A percentile compares a stretch with the other conserved stretches of the same genome.
These are phyloP conservation scores for Passer montanus DNA, from an alignment of 2,113 vertebrate species.

Conservation along the genomic window DNA sequence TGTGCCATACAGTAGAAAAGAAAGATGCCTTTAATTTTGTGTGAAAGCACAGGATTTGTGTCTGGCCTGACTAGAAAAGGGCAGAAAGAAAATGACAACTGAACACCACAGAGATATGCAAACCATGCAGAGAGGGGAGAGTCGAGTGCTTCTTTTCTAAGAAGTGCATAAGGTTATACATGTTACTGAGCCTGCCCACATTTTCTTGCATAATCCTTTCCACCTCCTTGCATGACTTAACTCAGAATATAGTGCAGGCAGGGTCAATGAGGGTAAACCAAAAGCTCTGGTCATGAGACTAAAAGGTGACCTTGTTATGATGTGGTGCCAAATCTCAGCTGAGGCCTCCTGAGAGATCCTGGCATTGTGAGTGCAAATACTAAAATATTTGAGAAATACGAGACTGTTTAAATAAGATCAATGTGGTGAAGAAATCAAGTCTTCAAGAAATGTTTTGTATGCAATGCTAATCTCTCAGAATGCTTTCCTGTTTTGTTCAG, in stretches of 20 bases:
- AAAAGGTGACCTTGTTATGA: slow-evolving; percentile 58
- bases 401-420: background rate
- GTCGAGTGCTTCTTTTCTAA: background rate
- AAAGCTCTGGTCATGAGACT: slow-evolving; percentile 42
- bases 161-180: background rate
- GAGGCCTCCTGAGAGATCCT: background rate
- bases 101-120: background rate
- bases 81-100: background rate
- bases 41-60: background rate
- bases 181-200: background rate
- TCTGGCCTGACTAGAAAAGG: background rate
- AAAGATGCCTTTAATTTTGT: background rate
- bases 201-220: slow-evolving; percentile 14
- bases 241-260: background rate
- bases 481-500: background rate
- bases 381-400: background rate
- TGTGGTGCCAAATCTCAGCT: background rate
- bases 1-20: background rate
- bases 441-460: background rate
- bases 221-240: slow-evolving; percentile 26
- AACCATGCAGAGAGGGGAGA: background rate
- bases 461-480: background rate
- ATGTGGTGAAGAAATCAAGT: background rate
- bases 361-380: background rate
- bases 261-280: background rate